Evolutionary conservation across 2,113 vertebrate genomes (phyloP).

Genomic region (Neopipo cinnamomea): DNA sequence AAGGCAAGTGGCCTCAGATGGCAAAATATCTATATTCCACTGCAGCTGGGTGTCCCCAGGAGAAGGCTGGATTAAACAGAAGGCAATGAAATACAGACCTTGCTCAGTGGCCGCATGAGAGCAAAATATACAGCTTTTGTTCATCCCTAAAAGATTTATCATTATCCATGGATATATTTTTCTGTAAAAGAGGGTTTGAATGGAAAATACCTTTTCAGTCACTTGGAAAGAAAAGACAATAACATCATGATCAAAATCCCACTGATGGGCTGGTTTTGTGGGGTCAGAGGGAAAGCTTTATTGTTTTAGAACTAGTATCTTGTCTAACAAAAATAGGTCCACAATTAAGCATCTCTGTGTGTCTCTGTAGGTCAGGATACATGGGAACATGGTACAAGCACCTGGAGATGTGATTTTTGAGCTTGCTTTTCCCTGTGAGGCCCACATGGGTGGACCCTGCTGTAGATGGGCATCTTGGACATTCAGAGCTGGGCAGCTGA

Average conservation of each 20-base stretch:
- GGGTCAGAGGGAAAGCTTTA: background rate
- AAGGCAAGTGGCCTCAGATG: background rate
- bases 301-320: background rate
- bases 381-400: background rate
- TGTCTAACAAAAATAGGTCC: background rate
- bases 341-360: background rate
- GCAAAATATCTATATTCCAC: background rate
- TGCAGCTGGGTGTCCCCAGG: background rate
- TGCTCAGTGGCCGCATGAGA: background rate
- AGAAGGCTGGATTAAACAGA: background rate
- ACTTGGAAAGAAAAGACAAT: background rate
- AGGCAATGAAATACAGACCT: background rate
- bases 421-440: background rate
- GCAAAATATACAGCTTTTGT: background rate
- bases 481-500: background rate
- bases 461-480: background rate
- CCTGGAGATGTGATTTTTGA: background rate
- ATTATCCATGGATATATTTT: background rate
- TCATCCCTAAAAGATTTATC: background rate
- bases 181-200: background rate
- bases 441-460: background rate
- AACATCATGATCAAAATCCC: background rate
- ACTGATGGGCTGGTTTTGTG: background rate
- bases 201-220: background rate
- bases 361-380: background rate